Conservation (phyloP, 2,797 vertebrate genomes). For the Chromis chromis region DNA sequence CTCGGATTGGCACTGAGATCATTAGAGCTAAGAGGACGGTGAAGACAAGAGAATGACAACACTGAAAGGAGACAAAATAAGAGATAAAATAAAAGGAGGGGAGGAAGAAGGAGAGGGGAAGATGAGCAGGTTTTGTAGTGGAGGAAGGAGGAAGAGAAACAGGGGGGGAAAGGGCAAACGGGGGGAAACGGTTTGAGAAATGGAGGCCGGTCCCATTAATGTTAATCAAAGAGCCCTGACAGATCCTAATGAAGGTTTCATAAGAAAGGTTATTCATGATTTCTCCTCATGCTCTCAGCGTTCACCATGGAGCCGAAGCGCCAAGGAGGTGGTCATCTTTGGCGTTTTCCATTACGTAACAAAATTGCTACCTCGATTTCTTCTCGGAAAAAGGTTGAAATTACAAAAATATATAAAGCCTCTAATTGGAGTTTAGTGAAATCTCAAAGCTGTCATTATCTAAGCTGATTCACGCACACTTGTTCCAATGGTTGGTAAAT, state of each 20-base stretch:
- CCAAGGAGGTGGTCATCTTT: constrained; percentile 7
- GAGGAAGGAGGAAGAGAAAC: background rate
- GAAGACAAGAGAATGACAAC: constrained; percentile 20
- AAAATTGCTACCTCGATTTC: constrained; percentile 16
- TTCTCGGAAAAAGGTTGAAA: too few relatives aligned
- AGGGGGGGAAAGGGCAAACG: background rate
- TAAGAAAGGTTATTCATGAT: constrained; percentile 64
- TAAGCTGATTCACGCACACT: background rate
- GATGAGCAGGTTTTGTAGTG: constrained; percentile 7
- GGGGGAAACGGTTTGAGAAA: constrained; percentile 37
- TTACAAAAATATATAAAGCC: too few relatives aligned
- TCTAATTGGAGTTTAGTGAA: too few relatives aligned
- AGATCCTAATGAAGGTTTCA: constrained; percentile 73
- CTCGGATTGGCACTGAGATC: constrained; percentile 29
- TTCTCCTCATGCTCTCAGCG: constrained; percentile 34
- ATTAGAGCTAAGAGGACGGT: constrained; percentile 23
- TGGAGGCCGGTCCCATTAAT: constrained; percentile 63
- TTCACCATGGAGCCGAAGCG: constrained; percentile 15
- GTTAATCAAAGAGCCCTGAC: constrained; percentile 72
- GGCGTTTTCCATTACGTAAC: constrained; percentile 17
- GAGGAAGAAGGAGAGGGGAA: background rate
- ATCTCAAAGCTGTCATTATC: too few relatives aligned
- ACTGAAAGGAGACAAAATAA: constrained; percentile 16
- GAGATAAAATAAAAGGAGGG: background rate
- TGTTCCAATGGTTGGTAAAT: background rate